Conservation (phyloP, 2,113 vertebrate genomes). For the Steatornis caripensis region DNA sequence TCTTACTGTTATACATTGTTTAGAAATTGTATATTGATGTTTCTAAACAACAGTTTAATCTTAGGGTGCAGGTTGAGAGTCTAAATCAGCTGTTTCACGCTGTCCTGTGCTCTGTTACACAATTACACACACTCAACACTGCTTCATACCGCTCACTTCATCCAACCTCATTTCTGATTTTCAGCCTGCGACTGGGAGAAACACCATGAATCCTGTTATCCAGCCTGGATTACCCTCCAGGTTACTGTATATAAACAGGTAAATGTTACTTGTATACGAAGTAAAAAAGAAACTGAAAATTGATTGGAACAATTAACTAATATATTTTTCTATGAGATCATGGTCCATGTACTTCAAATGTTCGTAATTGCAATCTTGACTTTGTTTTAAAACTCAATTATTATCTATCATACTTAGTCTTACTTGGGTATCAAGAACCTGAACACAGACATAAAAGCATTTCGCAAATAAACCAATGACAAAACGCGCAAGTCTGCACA, state of each 20-base stretch:
- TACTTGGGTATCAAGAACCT: background rate
- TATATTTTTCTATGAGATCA: background rate
- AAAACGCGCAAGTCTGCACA: fast-evolving
- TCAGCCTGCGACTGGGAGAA: background rate
- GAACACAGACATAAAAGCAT: background rate
- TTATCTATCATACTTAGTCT: background rate
- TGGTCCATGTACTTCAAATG: background rate
- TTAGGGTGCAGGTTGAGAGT: background rate
- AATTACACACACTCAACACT: background rate
- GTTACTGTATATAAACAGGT: background rate
- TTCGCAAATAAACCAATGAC: background rate
- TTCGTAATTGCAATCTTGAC: background rate
- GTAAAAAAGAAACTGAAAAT: background rate
- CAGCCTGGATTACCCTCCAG: background rate
- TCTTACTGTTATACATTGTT: background rate
- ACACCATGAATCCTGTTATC: background rate
- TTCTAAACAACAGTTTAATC: background rate
- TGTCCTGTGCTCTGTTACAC: background rate
- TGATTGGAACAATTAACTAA: background rate
- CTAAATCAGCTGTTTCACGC: background rate
- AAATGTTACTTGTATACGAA: background rate
- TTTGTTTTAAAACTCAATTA: background rate
- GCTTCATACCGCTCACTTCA: background rate
- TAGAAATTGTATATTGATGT: background rate
- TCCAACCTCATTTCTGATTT: background rate